phyloP scores from a whole-genome alignment of 1,140 invertebrate genomes.

The Onthophagus taurus region DNA sequence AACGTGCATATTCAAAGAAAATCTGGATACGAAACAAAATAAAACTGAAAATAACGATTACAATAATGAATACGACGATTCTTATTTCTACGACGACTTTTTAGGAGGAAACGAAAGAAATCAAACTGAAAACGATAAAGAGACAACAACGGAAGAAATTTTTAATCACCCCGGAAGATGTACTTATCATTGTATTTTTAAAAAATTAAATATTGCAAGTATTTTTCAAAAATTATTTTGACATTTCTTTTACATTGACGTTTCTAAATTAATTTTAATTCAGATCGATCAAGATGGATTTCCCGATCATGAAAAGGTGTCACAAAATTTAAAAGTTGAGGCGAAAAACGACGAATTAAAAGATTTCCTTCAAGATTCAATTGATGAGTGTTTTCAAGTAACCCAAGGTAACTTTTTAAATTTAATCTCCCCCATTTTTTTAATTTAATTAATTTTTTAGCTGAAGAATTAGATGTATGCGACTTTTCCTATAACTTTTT shows the following conservation, averaged over 20 bases:
- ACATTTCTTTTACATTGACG: not conserved
- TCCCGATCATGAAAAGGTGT: slow-evolving; percentile 27
- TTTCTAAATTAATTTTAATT: slow-evolving; percentile 12
- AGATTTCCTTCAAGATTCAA: slow-evolving; percentile 32
- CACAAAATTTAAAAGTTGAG: slow-evolving; percentile 22
- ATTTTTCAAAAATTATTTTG: not conserved
- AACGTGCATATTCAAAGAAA: too few relatives aligned
- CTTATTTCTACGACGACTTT: too few relatives aligned
- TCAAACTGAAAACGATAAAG: slow-evolving; percentile 5
- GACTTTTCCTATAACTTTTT: slow-evolving; percentile 26
- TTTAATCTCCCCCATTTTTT: not conserved
- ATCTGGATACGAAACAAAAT: not conserved
- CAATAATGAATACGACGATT: too few relatives aligned
- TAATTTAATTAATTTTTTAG: slow-evolving; percentile 18
- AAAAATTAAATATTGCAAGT: slow-evolving; percentile 15
- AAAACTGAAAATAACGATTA: not conserved
- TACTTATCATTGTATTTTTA: slow-evolving; percentile 22
- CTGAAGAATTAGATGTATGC: slow-evolving; percentile 25
- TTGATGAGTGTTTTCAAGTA: slow-evolving; percentile 32
- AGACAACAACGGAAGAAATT: slow-evolving; percentile 14
- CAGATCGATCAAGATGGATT: slow-evolving; percentile 27
- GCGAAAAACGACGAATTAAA: slow-evolving; percentile 23
- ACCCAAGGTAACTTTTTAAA: slow-evolving; percentile 25
- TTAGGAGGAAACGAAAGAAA: slow-evolving; percentile 3
- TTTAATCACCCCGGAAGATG: too few relatives aligned